Conservation (phyloP, 2,888 invertebrate species). For the Heliconius ethilla region DNA sequence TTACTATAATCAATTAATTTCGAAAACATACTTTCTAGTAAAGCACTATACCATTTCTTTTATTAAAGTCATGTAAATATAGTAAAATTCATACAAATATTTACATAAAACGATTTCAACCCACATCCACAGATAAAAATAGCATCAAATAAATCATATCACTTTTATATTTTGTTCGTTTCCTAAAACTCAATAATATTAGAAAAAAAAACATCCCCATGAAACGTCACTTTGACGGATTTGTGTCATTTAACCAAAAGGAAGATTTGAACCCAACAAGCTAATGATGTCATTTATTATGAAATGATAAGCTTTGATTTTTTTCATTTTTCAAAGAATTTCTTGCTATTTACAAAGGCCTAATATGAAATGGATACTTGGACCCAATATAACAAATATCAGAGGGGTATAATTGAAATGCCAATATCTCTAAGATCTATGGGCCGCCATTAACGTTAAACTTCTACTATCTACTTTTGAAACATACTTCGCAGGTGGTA, state of each 20-base stretch:
- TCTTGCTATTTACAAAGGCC: neutral
- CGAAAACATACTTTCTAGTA: neutral
- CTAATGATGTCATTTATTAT: conserved; percentile 43
- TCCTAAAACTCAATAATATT: conserved; percentile 24
- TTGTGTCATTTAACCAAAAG: conserved; percentile 50
- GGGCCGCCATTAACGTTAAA: neutral
- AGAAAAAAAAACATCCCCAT: conserved; percentile 36
- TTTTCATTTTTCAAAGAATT: conserved; percentile 35
- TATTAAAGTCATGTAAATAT: neutral
- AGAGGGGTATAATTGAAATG: conserved; percentile 25
- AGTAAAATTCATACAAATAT: neutral
- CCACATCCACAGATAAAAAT: conserved; percentile 21
- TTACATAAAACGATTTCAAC: neutral
- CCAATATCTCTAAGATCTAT: conserved; percentile 27
- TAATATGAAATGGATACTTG: conserved; percentile 12
- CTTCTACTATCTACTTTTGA: neutral
- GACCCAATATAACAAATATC: neutral
- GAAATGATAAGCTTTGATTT: conserved; percentile 39
- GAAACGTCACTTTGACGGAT: conserved; percentile 52
- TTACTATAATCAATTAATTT: neutral
- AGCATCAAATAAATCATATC: conserved; percentile 7
- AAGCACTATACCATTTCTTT: neutral
- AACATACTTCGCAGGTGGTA: neutral
- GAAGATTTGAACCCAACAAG: conserved; percentile 25
- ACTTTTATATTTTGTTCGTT: neutral